Evolutionary conservation across 2,888 invertebrate genomes (phyloP), one percentile per base, ranked within the genome.

Genomic region (Macrophya alboannulata): DNA sequence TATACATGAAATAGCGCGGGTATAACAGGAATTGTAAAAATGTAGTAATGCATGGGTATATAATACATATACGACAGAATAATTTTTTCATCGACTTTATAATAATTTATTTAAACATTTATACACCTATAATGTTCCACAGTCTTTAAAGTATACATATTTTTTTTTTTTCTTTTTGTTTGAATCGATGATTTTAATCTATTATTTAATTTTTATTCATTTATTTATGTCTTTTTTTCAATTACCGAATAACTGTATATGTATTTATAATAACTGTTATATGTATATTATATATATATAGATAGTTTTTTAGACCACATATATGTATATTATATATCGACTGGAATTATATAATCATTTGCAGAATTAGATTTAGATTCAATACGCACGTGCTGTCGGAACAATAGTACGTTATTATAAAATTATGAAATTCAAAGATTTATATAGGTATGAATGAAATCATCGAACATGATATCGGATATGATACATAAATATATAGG

Each of bases 41-140:
- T 21, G 21, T 59, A 59, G 15, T 17, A 21, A 8, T 21, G n/a
- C n/a, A 59, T 8, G 10, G 21, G 59, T 59, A 59, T 59, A 21
- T 21, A 1, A 21, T 77, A 17, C 5, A n/a, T 0, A 55, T 37
- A 37, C 51, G 6, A n/a, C 17, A 51, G 4, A 25, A 81, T 62
- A 45, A 81, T 81, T 83, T 62, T 81, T 68, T 68, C 68, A 68
- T 71, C 65, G 87, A 90, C 88, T 82, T 90, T 89, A 89, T 90
- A 90, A 90, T 91, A 90, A 92, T 92, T 92, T 91, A 91, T 91
- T 91, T 91, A 90, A 92, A 92, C 91, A 92, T 92, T 92, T 92
- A 92, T 92, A 92, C 92, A 92, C 90, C 90, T 92, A 92, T 90
- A 90, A 91, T 91, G 90, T 90, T 91, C 90, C 91, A 92, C 92